Evolutionary conservation across 64 coral and sea anemone species (phyloP), one percentile per base, ranked within the genome.

Genomic region (Actinia equina): DNA sequence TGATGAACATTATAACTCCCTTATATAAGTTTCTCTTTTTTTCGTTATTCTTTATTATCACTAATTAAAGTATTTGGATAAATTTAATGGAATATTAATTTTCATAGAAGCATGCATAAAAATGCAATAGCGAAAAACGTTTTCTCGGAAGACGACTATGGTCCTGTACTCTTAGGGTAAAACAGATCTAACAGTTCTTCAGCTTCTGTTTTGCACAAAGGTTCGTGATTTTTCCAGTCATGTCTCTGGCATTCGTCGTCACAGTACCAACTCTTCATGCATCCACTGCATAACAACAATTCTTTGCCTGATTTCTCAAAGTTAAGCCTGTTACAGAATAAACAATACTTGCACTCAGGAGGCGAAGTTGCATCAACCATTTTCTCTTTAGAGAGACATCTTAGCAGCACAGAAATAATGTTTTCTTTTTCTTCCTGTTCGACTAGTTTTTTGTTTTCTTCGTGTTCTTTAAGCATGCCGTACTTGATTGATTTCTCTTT

Each of bases 201-300:
- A 14, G 69, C 69, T 74, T 74, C 69, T 74, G 69, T 74, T 23
- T 74, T 74, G 15, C 69, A 74, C n/a, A 74, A 30, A 37, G 69
- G 69, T 17, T 74, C 26, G 69, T 74, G 69, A 10, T 41, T 74
- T 11, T 41, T 74, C 69, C 69, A 74, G 69, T 74, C 26, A 14
- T 41, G 11, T 14, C 69, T n/a, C 25, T 74, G 69, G 13, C 69
- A 74, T 74, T 74, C 69, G 3, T 74, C 26, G 26, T 74, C 69
- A 30, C 69, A 74, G 69, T 74, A 74, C 69, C 69, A 74, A 23
- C 3, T 74, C 69, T 74, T 74, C 26, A 74, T 74, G 69, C 69
- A 74, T 26, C 69, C 69, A 74, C 69, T 74, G 69, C 69, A 74
- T 30, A 74, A 15, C 69, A 74, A 13, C 26, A 74, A 74, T 26